These are phyloP conservation scores for Mesorhabditis spiculigera DNA, from an alignment of 2,888 invertebrate species.

Conservation along the genomic window DNA sequence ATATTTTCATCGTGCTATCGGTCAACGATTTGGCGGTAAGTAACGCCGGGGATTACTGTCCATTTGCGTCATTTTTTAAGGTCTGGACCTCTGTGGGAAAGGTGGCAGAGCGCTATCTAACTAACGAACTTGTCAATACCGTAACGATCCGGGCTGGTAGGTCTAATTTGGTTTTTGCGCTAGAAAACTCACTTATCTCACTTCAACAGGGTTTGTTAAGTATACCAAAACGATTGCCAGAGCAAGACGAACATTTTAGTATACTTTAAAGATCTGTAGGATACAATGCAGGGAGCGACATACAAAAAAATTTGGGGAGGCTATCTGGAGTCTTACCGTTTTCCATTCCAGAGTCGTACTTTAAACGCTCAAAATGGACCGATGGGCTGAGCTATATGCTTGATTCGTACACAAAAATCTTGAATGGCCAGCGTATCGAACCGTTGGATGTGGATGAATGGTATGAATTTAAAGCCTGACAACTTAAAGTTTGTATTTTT, in stretches of 20 bases:
- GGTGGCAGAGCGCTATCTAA: not conserved
- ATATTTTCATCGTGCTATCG: not conserved
- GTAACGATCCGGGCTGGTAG: not conserved
- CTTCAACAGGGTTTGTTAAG: too few species aligned
- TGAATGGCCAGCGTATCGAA: not conserved
- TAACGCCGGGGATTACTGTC: not conserved
- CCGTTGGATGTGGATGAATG: not conserved
- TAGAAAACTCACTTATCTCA: too few species aligned
- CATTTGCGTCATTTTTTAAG: not conserved
- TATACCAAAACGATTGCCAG: too few species aligned
- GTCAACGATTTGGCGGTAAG: not conserved
- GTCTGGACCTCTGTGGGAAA: slow-evolving; percentile 4
- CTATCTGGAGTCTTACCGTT: not conserved
- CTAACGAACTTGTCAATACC: not conserved
- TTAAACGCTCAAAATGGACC: not conserved
- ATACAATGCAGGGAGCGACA: too few species aligned
- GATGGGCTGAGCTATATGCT: not conserved
- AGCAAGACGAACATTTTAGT: too few species aligned
- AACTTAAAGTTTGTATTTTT: too few species aligned
- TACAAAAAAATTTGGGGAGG: not conserved
- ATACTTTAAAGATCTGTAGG: too few species aligned
- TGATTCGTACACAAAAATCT: not conserved
- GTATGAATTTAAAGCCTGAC: not conserved
- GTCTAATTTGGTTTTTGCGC: too few species aligned
- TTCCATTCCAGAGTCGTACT: not conserved